Evolutionary conservation across 2,888 invertebrate species (phyloP), one percentile per base, ranked within the genome.

Genomic region (Idaea dimidiata): DNA sequence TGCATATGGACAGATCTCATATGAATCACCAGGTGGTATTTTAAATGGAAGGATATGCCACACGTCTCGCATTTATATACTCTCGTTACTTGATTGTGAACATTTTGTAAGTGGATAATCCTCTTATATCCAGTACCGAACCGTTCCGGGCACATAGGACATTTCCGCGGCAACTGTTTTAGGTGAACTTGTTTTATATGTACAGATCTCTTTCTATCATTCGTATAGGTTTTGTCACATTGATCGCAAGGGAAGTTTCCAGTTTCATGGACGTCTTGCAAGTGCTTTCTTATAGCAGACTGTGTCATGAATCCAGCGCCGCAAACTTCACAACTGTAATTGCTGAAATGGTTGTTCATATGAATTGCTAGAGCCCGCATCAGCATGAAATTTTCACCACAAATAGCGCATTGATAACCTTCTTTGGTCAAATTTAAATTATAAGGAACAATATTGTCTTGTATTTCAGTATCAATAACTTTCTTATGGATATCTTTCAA

Each of bases 1-100:
- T 88, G 88, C 60, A 88, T 71, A 58, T 90, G 91, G 0, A 89
- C 88, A 0, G 85, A 84, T 58, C 88, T 71, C 14, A 86, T 83
- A 59, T 91, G 91, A 0, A 84, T 67, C 0, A 83, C 65, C 1
- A 91, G 74, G 62, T 87, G 87, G 57, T 86, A 86, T 64, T 88
- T 89, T 62, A 88, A 68, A 53, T 87, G 87, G 57, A 83, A 90
- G 59, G 86, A 84, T 2, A 83, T 74, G 0, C 84, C 86, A 63
- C 90, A 90, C 1, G 83, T 83, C 17, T 84, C 85, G 63, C 90
- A 91, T 68, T 74, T 76, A 62, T 72, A 86, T 7, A 84, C 60
- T 0, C 81, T 17, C 14, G 60, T 65, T 10, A 43, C 43, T 58
- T 78, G 75, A 62, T 80, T 77, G 63, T 80, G 81, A n/a, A 71